These are phyloP conservation scores for Macrostomum lignano DNA, from an alignment of 1,140 invertebrate genomes.

Conservation along the genomic window DNA sequence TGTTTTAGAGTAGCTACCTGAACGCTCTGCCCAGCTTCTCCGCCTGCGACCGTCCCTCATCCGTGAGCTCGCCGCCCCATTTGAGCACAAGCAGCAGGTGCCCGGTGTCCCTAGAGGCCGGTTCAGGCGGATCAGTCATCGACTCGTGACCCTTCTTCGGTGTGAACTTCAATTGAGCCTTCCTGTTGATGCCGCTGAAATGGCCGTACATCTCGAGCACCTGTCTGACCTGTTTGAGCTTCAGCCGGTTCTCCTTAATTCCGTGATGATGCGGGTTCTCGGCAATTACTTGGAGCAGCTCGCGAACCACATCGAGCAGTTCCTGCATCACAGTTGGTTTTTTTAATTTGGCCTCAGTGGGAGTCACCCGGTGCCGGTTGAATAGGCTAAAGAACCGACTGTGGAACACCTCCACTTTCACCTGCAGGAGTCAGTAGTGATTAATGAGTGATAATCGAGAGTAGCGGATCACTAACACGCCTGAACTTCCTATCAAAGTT, in stretches of 20 bases:
- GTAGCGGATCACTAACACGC: no score
- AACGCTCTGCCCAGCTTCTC: conserved; percentile 89
- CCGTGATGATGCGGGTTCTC: no score
- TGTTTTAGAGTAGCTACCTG: no score
- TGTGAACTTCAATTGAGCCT: conserved; percentile 98
- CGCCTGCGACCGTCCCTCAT: conserved; percentile 62
- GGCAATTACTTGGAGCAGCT: conserved; percentile 36
- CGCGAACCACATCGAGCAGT: conserved; percentile 69
- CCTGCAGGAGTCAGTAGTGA: no score
- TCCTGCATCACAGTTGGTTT: conserved; percentile 60
- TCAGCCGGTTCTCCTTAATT: no score
- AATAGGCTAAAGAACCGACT: conserved; percentile 84
- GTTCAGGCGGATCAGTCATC: neutral
- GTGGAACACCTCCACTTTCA: neutral
- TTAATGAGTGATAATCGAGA: no score
- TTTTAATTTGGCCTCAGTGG: conserved; percentile 63
- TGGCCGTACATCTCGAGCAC: conserved; percentile 57
- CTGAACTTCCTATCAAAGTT: no score
- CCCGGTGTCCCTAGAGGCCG: neutral
- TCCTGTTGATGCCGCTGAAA: conserved; percentile 96
- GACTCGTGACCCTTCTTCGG: conserved; percentile 33
- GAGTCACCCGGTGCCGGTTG: conserved; percentile 77
- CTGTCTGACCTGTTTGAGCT: conserved; percentile 1
- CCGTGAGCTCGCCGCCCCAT: conserved; percentile 94
- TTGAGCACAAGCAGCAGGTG: conserved; percentile 85